These are phyloP conservation scores for Sebastes matsubarae DNA, from an alignment of 2,797 vertebrate species.

Conservation along the genomic window DNA sequence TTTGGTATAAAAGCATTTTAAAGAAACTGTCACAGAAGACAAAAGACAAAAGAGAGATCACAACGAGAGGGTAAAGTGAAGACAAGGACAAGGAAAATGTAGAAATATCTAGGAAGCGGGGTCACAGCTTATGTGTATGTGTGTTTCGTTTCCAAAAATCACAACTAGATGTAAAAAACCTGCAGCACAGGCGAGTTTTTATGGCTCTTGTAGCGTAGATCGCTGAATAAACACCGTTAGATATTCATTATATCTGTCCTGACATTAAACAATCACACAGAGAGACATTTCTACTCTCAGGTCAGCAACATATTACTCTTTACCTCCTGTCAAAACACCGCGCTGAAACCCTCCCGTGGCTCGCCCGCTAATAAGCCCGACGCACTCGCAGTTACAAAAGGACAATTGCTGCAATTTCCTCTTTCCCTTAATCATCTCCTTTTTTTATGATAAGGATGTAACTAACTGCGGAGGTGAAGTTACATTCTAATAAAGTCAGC, in stretches of 20 bases:
- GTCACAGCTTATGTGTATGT: not conserved
- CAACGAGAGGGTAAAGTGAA: not conserved
- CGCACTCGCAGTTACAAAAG: slow-evolving; percentile 54
- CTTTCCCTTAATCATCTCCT: slow-evolving; percentile 73
- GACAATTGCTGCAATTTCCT: slow-evolving; percentile 74
- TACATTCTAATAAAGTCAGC: slow-evolving; percentile 83
- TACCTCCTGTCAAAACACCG: slow-evolving; percentile 31
- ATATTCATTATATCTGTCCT: not conserved
- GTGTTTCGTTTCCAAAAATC: not conserved
- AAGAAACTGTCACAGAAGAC: not conserved
- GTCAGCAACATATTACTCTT: slow-evolving; percentile 16
- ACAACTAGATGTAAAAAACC: not conserved
- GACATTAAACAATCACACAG: not conserved
- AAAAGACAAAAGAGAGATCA: not conserved
- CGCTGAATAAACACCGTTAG: not conserved
- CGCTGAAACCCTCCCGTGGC: slow-evolving; percentile 41
- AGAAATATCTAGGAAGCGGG: not conserved
- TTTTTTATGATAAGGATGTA: slow-evolving; percentile 79
- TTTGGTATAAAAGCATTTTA: not conserved
- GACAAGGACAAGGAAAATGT: not conserved
- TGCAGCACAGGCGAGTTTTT: not conserved
- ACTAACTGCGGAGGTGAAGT: slow-evolving; percentile 80
- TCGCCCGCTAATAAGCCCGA: slow-evolving; percentile 50
- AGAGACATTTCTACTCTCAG: not conserved
- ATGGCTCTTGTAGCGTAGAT: not conserved